phyloP scores from a whole-genome alignment of 1,140 invertebrate species.

The Protaetia brevitarsis region DNA sequence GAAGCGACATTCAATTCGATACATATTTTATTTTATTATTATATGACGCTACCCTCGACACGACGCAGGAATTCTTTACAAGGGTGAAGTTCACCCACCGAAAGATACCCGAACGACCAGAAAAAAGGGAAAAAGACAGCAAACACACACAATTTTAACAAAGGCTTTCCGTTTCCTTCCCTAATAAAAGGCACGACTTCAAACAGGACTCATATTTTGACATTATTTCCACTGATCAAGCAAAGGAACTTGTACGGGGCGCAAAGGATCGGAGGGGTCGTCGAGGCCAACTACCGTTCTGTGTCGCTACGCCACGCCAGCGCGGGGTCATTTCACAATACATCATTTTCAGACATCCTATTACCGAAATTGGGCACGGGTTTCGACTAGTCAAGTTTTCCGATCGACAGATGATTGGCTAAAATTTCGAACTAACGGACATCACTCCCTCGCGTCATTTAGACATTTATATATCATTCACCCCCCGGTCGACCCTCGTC shows the following conservation, averaged over 20 bases:
- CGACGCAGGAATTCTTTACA: not conserved
- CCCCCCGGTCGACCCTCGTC: constrained; percentile 24
- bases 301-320: not conserved
- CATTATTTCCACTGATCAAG: constrained; percentile 35
- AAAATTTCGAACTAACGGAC: constrained; percentile 30
- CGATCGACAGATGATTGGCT: constrained; percentile 39
- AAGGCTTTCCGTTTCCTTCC: constrained; percentile 17
- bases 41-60: not conserved
- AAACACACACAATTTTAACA: constrained; percentile 19
- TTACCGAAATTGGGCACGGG: constrained; percentile 39
- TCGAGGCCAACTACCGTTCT: not conserved
- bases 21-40: not conserved
- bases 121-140: constrained; percentile 4
- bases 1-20: too few species aligned
- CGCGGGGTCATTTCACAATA: constrained; percentile 39
- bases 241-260: constrained; percentile 30
- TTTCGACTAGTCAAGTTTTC: constrained; percentile 25
- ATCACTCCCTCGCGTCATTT: constrained; percentile 33
- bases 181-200: constrained; percentile 25
- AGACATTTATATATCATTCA: constrained; percentile 32
- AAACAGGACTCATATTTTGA: constrained; percentile 35
- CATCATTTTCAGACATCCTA: constrained; percentile 44
- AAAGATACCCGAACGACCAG: not conserved
- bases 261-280: constrained; percentile 18
- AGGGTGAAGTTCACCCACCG: not conserved